Percentiles rank a stretch among this genome's conserved stretches.
Conservation (phyloP, 2,797 vertebrate species). For the Picus viridis region DNA sequence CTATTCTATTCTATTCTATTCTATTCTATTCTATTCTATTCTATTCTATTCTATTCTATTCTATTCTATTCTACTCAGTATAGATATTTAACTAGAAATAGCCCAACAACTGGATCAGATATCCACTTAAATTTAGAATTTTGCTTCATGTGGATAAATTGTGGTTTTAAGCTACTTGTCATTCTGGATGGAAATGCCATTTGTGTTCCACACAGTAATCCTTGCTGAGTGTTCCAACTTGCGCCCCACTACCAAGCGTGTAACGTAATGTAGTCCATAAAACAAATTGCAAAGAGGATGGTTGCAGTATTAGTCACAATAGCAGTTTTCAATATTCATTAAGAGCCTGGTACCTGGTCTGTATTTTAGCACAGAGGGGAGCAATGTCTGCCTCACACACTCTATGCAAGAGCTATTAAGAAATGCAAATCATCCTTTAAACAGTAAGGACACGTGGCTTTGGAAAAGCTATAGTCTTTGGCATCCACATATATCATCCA, state of each 20-base stretch:
- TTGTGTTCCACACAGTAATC: neutral
- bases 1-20: too few species aligned
- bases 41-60: too few species aligned
- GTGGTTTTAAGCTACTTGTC: neutral
- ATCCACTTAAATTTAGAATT: neutral
- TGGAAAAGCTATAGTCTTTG: neutral
- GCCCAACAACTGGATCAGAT: neutral
- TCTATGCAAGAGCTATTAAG: neutral
- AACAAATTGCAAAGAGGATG: neutral
- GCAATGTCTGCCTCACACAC: neutral
- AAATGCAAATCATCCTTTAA: neutral
- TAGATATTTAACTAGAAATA: neutral
- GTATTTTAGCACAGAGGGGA: neutral
- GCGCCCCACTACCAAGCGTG: accelerated
- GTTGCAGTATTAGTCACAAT: neutral
- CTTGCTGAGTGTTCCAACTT: neutral
- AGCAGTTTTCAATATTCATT: neutral
- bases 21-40: too few species aligned
- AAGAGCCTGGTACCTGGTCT: neutral
- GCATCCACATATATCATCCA: neutral
- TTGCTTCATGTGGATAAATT: neutral
- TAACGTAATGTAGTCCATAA: neutral
- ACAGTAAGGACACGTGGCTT: neutral
- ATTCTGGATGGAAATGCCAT: neutral
- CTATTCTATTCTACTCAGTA: too few species aligned